Evolutionary conservation across 2,797 vertebrate species (phyloP).

Genomic region (Parauchenoglanis ngamensis): DNA sequence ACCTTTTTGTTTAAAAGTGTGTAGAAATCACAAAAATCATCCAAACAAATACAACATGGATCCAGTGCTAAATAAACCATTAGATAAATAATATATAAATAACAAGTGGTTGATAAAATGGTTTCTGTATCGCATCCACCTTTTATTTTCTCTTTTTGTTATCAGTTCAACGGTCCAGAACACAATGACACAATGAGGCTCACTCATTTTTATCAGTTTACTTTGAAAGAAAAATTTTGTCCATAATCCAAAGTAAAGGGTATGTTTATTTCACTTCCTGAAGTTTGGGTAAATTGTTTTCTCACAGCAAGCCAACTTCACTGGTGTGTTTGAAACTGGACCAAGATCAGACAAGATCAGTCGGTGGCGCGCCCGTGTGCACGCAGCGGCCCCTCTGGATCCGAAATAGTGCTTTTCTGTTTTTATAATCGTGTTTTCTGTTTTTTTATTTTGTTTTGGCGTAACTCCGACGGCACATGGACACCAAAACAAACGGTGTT

Average conservation of each 20-base stretch:
- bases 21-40: background rate
- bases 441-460: too few species aligned
- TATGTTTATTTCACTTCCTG: conserved; percentile 2
- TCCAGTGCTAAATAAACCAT: background rate
- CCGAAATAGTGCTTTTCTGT: too few species aligned
- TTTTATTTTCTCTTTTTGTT: background rate
- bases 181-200: background rate
- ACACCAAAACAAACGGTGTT: too few species aligned
- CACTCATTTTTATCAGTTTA: background rate
- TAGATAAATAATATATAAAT: background rate
- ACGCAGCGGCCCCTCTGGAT: too few species aligned
- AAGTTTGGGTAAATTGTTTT: background rate
- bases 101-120: background rate
- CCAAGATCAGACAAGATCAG: background rate
- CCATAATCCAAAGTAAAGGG: background rate
- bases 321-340: background rate
- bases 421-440: too few species aligned
- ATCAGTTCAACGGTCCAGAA: background rate
- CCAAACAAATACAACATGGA: background rate
- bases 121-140: background rate
- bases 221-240: background rate
- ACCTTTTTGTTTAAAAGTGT: background rate
- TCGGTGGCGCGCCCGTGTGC: too few species aligned
- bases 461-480: too few species aligned
- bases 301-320: background rate